Percentiles rank a stretch among this genome's conserved stretches.
Evolutionary conservation across 1,140 invertebrate species (phyloP).

Genomic region (Drosophila tsacasi): DNA sequence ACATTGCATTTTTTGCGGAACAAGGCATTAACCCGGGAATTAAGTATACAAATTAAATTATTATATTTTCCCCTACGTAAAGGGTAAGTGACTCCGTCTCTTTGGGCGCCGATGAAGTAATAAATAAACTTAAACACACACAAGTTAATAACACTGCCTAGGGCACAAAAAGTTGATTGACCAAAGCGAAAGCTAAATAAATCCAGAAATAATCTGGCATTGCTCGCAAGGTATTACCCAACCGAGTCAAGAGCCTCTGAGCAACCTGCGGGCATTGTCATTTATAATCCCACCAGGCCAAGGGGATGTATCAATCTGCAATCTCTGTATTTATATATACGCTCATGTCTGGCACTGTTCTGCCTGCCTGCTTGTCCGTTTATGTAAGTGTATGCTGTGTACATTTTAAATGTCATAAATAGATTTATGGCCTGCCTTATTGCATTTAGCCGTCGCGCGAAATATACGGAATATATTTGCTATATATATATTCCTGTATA

Average conservation of each 20-base stretch:
- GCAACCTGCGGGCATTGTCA: constrained; percentile 38
- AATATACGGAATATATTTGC: constrained; percentile 12
- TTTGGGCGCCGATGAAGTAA: not conserved
- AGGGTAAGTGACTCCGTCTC: not conserved
- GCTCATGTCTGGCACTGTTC: constrained; percentile 15
- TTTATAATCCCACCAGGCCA: constrained; percentile 34
- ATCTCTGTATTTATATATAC: constrained; percentile 2
- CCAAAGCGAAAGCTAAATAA: constrained; percentile 16
- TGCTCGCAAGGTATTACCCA: constrained; percentile 39
- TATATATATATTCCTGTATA: not conserved
- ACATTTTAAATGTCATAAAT: constrained; percentile 82
- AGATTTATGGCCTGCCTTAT: constrained; percentile 72
- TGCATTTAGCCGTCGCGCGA: constrained; percentile 47
- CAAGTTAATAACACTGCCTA: constrained; percentile 4
- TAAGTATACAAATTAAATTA: not conserved
- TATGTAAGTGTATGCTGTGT: constrained; percentile 56
- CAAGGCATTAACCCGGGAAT: constrained; percentile 29
- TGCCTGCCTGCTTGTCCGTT: constrained; percentile 8
- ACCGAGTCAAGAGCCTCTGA: constrained; percentile 44
- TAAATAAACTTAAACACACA: not conserved
- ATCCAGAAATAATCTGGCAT: constrained; percentile 30
- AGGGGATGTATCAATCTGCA: constrained; percentile 25
- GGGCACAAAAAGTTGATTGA: constrained; percentile 24
- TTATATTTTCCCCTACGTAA: too few relatives aligned
- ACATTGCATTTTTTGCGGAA: constrained; percentile 26